Evolutionary conservation across 2,888 invertebrate species (phyloP), one percentile per base, ranked within the genome.

Genomic region (Eubasilissa splendida): DNA sequence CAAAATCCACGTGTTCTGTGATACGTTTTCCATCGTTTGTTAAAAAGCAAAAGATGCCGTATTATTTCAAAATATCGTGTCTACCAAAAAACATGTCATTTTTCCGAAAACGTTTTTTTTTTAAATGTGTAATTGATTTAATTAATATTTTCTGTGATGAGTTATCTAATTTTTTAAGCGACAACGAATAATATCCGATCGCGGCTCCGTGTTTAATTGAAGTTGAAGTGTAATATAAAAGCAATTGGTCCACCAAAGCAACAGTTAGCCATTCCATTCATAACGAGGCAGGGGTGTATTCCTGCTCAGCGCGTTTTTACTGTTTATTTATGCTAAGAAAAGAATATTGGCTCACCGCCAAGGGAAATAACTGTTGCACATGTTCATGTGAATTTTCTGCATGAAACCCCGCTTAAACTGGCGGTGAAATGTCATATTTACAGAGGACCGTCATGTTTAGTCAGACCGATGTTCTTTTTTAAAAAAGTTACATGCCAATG

Each of bases 251-350:
- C n/a, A 14, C 65, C 76, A 33, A 76, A 76, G 75, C 76, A 80
- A 80, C 76, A 80, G 76, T 73, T 78, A 78, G 80, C 70, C 54
- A 60, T 60, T 80, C 66, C 80, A 80, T 80, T 80, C 80, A 80
- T 76, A 77, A 77, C 77, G 63, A 75, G 31, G 52, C 76, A 65
- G 76, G 76, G 56, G 66, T 66, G 76, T 77, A 68, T 77, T 76
- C 33, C 58, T 33, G 5, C 14, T 74, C 73, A 9, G 10, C 59
- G 74, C 59, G 50, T 59, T 59, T 71, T 71, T 71, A 31, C 31
- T 54, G 71, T 71, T 71, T 71, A 71, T 71, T 71, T 53, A 54
- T 14, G 71, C 54, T 31, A 71, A 71, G 71, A 71, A 71, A 54
- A 53, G 71, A 54, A 71, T 56, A 54, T 71, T 71, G 71, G 71